Base-by-base conservation (phyloP, 2,113 vertebrate genomes). In the Gila orcuttii region DNA sequence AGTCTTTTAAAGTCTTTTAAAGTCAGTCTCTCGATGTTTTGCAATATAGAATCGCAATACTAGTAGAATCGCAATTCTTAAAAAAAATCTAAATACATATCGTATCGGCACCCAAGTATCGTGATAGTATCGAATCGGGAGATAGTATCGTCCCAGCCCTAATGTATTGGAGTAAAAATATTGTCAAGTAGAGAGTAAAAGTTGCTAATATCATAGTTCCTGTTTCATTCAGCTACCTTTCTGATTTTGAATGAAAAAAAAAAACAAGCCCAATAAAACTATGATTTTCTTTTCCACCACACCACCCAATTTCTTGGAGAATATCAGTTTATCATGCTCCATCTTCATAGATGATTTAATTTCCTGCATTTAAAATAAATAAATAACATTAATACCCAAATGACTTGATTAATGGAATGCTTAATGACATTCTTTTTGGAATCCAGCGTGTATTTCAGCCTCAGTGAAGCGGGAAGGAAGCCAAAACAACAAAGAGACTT, bases 311-410 rank as follows among this genome's bases (percentile, higher is more conserved):
- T 19, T 69, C 66, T 68, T 17, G 3, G 13, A 68, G 7, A 68
- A 31, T 33, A 33, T 31, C 17, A 2, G 4, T 77, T 77, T 52
- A 77, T 79, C 0, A 1, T 60, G 12, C 36, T 42, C 9, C 31
- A 36, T 36, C 28, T 79, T 62, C 55, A 79, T 60, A 60, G 36
- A 79, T 39, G 21, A 60, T 25, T 60, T 39, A 15, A 62, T 79
- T 79, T 79, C 33, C 33, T 28, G 23, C 3, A 13, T 81, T 47
- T 28, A 81, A 80, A 66, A 81, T 64, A 81, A 62, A 81, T 21
- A 81, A 81, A 81, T 81, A 64, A 28, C 23, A 79, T 60, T 79
- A 59, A 39, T 6, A 31, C 59, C 39, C 39, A 64, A 81, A 81
- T 64, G 39, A 66, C 59, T 81, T 45, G n/a, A 39, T 64, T 64